Conservation (phyloP, 2,888 invertebrate genomes). For the Alentia gelatinosa region DNA sequence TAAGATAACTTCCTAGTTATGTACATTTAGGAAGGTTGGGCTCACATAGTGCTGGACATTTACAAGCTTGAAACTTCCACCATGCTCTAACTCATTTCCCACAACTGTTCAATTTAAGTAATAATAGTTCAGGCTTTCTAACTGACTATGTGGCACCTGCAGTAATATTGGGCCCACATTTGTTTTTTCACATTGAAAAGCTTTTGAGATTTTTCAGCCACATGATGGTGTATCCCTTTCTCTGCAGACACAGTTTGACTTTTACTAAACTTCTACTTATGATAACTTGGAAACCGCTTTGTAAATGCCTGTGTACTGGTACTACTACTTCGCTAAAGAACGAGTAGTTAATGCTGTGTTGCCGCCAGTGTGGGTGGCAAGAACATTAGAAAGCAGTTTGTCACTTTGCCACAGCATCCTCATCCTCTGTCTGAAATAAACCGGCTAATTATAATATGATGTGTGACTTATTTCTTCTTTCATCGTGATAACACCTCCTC, state of each 20-base stretch:
- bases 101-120: neutral
- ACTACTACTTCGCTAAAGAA: neutral
- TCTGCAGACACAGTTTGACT: neutral
- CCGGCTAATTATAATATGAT: neutral
- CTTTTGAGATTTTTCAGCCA: neutral
- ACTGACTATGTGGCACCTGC: neutral
- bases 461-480: neutral
- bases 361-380: neutral
- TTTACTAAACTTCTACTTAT: neutral
- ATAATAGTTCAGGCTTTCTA: neutral
- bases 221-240: neutral
- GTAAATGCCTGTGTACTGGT: neutral
- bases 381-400: neutral
- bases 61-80: neutral
- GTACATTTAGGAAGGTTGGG: neutral
- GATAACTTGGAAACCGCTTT: neutral
- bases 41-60: neutral
- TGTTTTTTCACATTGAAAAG: neutral
- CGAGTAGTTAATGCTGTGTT: neutral
- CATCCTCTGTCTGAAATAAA: conserved; percentile 1
- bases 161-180: neutral
- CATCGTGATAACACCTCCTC: neutral
- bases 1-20: neutral
- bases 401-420: neutral
- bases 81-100: neutral